Conservation (phyloP, 1,140 invertebrate species). For the Nasonia vitripennis region DNA sequence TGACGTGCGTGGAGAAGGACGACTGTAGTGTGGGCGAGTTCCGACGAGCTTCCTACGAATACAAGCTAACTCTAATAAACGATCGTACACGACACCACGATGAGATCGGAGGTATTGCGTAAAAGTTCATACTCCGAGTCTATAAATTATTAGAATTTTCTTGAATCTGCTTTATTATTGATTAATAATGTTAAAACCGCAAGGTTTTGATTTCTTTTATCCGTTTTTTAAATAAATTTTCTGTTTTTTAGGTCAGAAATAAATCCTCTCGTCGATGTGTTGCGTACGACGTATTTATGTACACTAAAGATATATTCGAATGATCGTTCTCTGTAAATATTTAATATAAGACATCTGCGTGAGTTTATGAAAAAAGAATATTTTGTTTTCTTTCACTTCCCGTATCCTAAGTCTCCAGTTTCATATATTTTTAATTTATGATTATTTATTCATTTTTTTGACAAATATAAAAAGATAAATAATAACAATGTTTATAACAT, state of each 20-base stretch:
- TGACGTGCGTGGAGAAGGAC: not conserved
- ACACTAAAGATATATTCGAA: constrained; percentile 62
- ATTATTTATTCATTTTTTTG: constrained; percentile 14
- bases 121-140: not conserved
- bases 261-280: constrained; percentile 47
- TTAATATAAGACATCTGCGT: constrained; percentile 62
- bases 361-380: constrained; percentile 51
- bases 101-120: not conserved
- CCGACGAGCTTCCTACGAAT: constrained; percentile 55
- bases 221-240: not conserved
- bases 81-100: constrained; percentile 38
- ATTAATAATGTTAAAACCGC: not conserved
- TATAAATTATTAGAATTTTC: not conserved
- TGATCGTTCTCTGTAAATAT: constrained; percentile 68
- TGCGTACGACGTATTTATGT: constrained; percentile 59
- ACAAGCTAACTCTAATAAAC: constrained; percentile 35
- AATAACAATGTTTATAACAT: not conserved
- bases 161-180: not conserved
- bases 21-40: constrained; percentile 38
- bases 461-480: not conserved
- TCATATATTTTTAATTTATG: not conserved
- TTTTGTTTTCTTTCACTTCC: constrained; percentile 17
- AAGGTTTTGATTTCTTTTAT: not conserved
- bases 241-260: not conserved
- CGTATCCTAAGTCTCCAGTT: not conserved